Base-by-base conservation (phyloP, 2,113 vertebrate genomes). In the Trinectes maculatus region DNA sequence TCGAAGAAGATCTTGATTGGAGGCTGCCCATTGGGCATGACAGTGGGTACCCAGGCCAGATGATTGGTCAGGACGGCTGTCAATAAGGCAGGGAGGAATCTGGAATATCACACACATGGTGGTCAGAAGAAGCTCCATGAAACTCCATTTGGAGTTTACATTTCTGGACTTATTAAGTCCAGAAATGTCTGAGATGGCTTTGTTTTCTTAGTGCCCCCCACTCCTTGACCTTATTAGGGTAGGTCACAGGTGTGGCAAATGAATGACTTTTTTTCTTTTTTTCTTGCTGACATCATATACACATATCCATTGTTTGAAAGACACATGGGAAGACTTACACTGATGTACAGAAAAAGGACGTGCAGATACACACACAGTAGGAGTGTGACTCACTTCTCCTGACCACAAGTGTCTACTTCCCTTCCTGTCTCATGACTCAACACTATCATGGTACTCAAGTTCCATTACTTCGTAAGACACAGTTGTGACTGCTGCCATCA, bases 11-110 rank as follows among this genome's bases (percentile, higher is more conserved):
- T 98, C 79, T 96, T 95, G 79, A 99, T 96, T 10, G 97, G 98
- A 1, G 97, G 97, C 37, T 99, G 98, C 46, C 97, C 98, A 21
- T 98, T 99, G 46, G 98, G 98, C 96, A 99, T 99, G 71, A 99
- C 97, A 0, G 98, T 99, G 55, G 98, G 97, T 11, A 99, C 98
- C 98, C 98, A 99, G 75, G 97, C 98, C 88, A 99, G 87, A 77
- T 99, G 98, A 87, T 99, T 98, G 44, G 97, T 99, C 85, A 99
- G 92, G 83, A 99, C 87, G 46, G 98, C 97, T 16, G 98, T 99
- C 82, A 99, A 91, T 16, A 99, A 92, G n/a, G 98, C 98, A 9
- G 98, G 95, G 47, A 99, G 91, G 84, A 99, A 99, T 90, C 98
- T 99, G 91, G 51, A 91, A 59, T 80, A 73, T 29, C 79, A 73